Base-by-base conservation (phyloP, 2,888 invertebrate species). In the Callyntrura guangdongensis region DNA sequence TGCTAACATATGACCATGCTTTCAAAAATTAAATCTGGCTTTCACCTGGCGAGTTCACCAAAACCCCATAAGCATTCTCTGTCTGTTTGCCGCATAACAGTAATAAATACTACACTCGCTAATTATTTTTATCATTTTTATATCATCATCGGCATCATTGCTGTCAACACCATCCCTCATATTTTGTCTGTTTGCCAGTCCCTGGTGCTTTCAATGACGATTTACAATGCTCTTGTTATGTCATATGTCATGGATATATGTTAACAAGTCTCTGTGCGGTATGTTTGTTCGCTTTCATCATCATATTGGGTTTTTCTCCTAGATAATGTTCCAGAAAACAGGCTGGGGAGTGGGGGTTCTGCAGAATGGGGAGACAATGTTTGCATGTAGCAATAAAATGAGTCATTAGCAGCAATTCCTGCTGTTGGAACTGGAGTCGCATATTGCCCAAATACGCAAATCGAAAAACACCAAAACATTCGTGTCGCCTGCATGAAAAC, bases 21-120 rank as follows among this genome's bases (percentile, higher is more conserved):
- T 49, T 14, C 17, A 72, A 20, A 72, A 45, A 72, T 36, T 36
- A 25, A 72, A 47, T 22, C 12, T 49, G 69, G 67, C 72, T 84
- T 84, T 84, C 84, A 84, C 84, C 84, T 84, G 84, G 53, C 27
- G 36, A 72, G 17, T 84, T 84, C 56, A 27, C 72, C 53, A 69
- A 12, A 84, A 84, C 22, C 61, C 56, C 59, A 59, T 36, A 36
- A 36, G 36, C 36, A 36, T 36, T 36, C 36, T 2, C 36, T 36
- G 36, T 2, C 36, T 4, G 36, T 36, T 2, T 36, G 2, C 36
- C 59, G 56, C 81, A 27, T 25, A 17, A 79, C 27, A 0, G 36
- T 69, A 36, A 1, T 12, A 36, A 20, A 36, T 36, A 12, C 14
- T 36, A 36, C 12, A n/a, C 20, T 12, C 4, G 20, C 74, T 74